These are phyloP conservation scores for honey bee (Apis mellifera) DNA, from an alignment of 1,140 invertebrate species.

Conservation along the genomic window Amel_HAv3.1 CM009936.2:2176501-2177000, in stretches of 20 bases:
- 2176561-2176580: no score
- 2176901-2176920: not conserved
- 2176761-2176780: not conserved
- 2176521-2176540: no score
- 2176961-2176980: no score
- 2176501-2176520: no score
- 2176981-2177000: no score
- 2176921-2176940: not conserved
- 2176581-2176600: no score
- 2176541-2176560: no score
- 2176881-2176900: not conserved
- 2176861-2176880: constrained; percentile 5
- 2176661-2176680: not conserved
- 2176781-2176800: not conserved
- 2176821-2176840: not conserved
- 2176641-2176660: no score
- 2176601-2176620: not conserved
- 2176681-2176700: not conserved
- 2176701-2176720: constrained; percentile 12
- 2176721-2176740: constrained; percentile 13
- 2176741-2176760: not conserved
- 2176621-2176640: no score
- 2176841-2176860: not conserved
- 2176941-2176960: not conserved
- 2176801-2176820: constrained; percentile 27